Conservation (phyloP, 1,140 invertebrate genomes). For the Heliconius nattereri region DNA sequence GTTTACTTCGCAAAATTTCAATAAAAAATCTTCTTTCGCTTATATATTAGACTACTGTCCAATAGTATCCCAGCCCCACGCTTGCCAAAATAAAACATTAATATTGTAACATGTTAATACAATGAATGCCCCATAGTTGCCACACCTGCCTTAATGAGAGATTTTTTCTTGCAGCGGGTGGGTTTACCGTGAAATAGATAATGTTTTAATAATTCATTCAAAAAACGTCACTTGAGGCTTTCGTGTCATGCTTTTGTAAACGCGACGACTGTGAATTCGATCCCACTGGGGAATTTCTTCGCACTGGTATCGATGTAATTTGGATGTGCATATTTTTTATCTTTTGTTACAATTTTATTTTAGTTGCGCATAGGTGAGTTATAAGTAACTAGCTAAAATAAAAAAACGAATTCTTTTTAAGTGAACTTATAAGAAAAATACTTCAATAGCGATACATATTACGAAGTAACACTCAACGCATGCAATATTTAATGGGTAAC, state of each 20-base stretch:
- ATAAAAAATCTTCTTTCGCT: neutral
- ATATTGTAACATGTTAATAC: constrained; percentile 68
- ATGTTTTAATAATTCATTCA: neutral
- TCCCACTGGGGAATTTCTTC: too few relatives aligned
- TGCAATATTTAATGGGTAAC: constrained; percentile 57
- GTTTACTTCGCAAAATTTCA: too few relatives aligned
- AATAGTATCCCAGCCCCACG: constrained; percentile 50
- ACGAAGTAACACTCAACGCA: constrained; percentile 23
- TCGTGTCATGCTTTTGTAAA: too few relatives aligned
- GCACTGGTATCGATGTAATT: too few relatives aligned
- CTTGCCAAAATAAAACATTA: constrained; percentile 78
- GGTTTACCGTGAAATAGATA: constrained; percentile 5
- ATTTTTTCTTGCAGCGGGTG: constrained; percentile 13
- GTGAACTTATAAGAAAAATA: too few relatives aligned
- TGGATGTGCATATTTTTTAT: too few relatives aligned
- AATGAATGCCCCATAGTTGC: constrained; percentile 31
- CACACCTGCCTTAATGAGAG: constrained; percentile 59
- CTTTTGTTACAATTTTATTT: too few relatives aligned
- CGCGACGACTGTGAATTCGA: too few relatives aligned
- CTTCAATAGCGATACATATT: constrained; percentile 7
- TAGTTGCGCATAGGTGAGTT: too few relatives aligned
- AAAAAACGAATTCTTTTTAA: too few relatives aligned
- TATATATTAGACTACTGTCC: neutral
- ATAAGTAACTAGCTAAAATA: too few relatives aligned
- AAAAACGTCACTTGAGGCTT: neutral